Base-by-base conservation (phyloP, 2,888 invertebrate genomes). In the Megamerina dolium region DNA sequence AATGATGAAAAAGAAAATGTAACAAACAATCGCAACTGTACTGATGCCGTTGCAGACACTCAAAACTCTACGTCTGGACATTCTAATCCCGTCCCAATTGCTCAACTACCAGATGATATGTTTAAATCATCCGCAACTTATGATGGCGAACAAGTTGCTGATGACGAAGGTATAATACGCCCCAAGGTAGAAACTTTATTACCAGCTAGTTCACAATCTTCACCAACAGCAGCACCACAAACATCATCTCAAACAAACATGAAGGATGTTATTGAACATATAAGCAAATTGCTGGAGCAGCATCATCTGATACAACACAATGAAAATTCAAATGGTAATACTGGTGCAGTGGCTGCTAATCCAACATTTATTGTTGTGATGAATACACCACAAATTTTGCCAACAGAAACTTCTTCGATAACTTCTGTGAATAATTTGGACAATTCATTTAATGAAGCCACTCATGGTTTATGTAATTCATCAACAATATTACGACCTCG, bases 291-390 rank as follows among this genome's bases (percentile, higher is more conserved):
- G 0, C 40, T 62, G 12, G 56, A 52, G 5, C 53, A 48, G 34
- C 45, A 50, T 31, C 47, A 50, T 18, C 9, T 43, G 14, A 26
- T 14, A 33, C 17, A 16, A 17, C 46, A 49, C 18, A 48, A 48
- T 27, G 27, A 54, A 3, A 13, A 34, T 20, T 12, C 16, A 0
- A 54, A 54, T 31, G 14, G 14, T n/a, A 14, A 8, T 26, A 35
- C n/a, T 20, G 19, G 9, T 9, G 35, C 43, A 8, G 31, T 36
- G 8, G 17, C 38, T 8, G 16, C 23, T 17, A 59, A 60, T 52
- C 61, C 62, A 4, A 63, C 60, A 3, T 55, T 60, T 40, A 61
- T 63, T 41, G 59, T 63, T 4, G 57, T 63, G 3, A 60, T 63
- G 62, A 43, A 38, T 19, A 27, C 37, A 6, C 8, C 34, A 20